A percentile compares a stretch with the other conserved stretches of the same genome.
Conservation (phyloP, 2,797 vertebrate species). For the Onychomys leucogaster region DNA sequence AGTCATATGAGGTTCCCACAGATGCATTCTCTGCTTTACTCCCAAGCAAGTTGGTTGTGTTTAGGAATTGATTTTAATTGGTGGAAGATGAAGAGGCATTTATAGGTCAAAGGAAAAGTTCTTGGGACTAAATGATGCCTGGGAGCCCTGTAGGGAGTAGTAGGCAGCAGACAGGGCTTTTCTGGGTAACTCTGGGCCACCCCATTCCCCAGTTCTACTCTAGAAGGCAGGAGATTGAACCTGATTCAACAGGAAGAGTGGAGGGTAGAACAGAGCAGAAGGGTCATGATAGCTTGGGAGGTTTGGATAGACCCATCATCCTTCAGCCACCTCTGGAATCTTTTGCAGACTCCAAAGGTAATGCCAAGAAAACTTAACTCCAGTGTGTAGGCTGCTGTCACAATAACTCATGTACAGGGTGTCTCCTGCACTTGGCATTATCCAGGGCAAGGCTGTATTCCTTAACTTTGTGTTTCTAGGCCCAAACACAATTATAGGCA, state of each 20-base stretch:
- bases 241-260: neutral
- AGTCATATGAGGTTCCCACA: neutral
- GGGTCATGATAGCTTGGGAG: neutral
- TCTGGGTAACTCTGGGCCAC: neutral
- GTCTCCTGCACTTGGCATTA: neutral
- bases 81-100: neutral
- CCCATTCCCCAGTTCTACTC: accelerated
- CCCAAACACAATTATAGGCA: neutral
- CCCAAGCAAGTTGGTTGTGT: neutral
- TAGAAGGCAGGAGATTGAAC: neutral
- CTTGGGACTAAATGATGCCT: neutral
- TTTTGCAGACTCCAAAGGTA: neutral
- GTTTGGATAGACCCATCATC: neutral
- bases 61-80: constrained; percentile 16
- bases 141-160: accelerated
- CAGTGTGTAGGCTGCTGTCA: neutral
- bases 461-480: neutral
- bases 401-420: neutral
- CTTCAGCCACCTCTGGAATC: neutral
- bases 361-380: neutral
- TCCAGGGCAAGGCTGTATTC: neutral
- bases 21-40: neutral
- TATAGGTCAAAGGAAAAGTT: neutral
- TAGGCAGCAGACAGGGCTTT: neutral
- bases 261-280: neutral